These are phyloP conservation scores for Serranus cabrilla DNA, from an alignment of 2,797 vertebrate species.

Conservation along the genomic window DNA sequence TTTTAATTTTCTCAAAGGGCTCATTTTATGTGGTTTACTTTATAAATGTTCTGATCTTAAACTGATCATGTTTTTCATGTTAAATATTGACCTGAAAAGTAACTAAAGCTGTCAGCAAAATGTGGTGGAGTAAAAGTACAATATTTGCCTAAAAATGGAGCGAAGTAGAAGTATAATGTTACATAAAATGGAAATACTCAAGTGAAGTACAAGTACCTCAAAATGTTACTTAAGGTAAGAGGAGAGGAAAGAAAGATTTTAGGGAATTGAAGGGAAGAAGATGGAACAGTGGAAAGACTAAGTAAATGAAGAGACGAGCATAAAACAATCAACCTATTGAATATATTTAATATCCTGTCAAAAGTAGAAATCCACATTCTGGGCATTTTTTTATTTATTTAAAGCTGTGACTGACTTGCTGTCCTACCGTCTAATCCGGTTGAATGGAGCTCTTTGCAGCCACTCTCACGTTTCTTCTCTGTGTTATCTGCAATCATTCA, in stretches of 20 bases:
- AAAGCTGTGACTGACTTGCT: constrained; percentile 15
- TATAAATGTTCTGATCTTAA: too few relatives aligned
- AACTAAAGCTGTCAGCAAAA: too few relatives aligned
- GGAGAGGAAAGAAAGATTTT: neutral
- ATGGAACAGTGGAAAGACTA: neutral
- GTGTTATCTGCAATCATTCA: constrained; percentile 51
- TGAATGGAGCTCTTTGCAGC: constrained; percentile 45
- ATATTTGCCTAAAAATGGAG: too few relatives aligned
- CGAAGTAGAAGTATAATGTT: too few relatives aligned
- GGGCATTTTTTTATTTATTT: constrained; percentile 9
- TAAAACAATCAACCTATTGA: constrained; percentile 11
- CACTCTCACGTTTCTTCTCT: neutral
- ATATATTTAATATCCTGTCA: constrained; percentile 16
- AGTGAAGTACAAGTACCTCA: too few relatives aligned
- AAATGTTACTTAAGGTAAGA: neutral
- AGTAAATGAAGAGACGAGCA: constrained; percentile 10
- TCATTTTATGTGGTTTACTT: too few relatives aligned
- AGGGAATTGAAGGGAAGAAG: neutral
- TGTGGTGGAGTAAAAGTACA: too few relatives aligned
- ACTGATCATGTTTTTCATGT: too few relatives aligned
- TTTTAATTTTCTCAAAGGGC: neutral
- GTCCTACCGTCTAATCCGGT: constrained; percentile 32
- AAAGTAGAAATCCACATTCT: neutral
- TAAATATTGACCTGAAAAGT: too few relatives aligned
- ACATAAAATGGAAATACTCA: too few relatives aligned